Evolutionary conservation across 2,797 vertebrate species (phyloP).

Genomic region (Ara ararauna): DNA sequence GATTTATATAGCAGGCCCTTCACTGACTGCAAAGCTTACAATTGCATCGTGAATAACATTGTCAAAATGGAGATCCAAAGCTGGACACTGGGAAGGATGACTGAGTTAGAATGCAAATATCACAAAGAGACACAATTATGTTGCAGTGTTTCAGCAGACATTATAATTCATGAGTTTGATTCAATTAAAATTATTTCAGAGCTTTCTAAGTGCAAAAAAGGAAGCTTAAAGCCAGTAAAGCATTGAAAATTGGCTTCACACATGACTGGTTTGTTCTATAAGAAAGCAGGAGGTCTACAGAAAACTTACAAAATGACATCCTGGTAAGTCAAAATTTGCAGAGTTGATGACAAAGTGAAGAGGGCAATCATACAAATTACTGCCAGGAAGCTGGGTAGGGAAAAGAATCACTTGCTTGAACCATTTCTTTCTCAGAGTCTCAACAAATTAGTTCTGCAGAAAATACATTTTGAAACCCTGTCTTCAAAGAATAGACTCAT

Average conservation of each 20-base stretch:
- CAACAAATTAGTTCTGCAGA: background rate
- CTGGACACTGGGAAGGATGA: background rate
- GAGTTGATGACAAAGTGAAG: constrained; percentile 32
- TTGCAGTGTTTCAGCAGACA: background rate
- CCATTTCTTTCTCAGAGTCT: background rate
- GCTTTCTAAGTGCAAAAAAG: constrained; percentile 42
- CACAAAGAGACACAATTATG: constrained; percentile 6
- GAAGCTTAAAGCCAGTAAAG: background rate
- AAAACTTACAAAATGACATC: constrained; percentile 6
- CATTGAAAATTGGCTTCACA: constrained; percentile 64
- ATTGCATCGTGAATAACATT: background rate
- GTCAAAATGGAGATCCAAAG: constrained; percentile 32
- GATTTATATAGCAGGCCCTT: background rate
- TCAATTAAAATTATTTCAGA: constrained; percentile 67
- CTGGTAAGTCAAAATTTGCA: constrained; percentile 24
- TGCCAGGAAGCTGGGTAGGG: background rate
- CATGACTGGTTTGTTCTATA: constrained; percentile 48
- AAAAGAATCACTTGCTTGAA: constrained; percentile 32
- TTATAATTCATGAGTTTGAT: constrained; percentile 27
- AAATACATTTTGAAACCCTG: background rate
- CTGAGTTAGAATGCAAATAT: constrained; percentile 26
- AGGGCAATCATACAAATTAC: constrained; percentile 7
- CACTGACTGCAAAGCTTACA: background rate
- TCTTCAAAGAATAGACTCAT: background rate
- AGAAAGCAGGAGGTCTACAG: constrained; percentile 42